These are phyloP conservation scores for Nixonia krombeini DNA, from an alignment of 1,140 invertebrate genomes.

Conservation along the genomic window DNA sequence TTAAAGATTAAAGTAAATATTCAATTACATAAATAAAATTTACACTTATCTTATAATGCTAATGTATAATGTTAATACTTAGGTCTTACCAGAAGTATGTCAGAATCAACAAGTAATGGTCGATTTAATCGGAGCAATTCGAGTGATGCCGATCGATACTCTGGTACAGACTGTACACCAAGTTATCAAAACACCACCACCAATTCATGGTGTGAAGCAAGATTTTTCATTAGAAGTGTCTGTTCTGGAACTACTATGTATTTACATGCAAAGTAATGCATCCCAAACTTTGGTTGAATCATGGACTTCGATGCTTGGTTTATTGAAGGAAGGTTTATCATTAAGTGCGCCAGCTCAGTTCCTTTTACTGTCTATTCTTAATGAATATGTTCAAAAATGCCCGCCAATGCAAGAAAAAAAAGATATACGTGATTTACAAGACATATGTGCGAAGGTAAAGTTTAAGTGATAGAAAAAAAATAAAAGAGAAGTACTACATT, in stretches of 20 bases:
- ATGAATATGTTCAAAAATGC: conserved; percentile 89
- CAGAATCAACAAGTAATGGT: conserved; percentile 84
- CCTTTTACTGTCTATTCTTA: conserved; percentile 83
- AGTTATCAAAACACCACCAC: conserved; percentile 84
- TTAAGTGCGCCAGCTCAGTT: conserved; percentile 86
- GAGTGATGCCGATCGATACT: conserved; percentile 88
- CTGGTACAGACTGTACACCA: conserved; percentile 88
- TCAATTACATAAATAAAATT: too few species aligned
- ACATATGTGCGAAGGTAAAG: conserved; percentile 78
- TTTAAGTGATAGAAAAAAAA: too few species aligned
- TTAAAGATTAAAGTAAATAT: too few species aligned
- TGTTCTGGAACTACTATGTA: conserved; percentile 76
- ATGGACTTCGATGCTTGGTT: conserved; percentile 83
- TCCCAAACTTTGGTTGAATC: conserved; percentile 82
- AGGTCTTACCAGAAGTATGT: conserved; percentile 78
- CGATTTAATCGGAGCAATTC: conserved; percentile 84
- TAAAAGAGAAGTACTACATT: background rate
- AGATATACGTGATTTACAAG: conserved; percentile 87
- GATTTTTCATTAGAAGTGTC: conserved; percentile 77
- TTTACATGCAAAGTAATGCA: conserved; percentile 81
- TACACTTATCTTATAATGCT: too few species aligned
- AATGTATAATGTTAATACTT: conserved; percentile 23
- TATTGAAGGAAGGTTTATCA: conserved; percentile 83
- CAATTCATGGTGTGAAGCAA: conserved; percentile 76
- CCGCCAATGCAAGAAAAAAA: conserved; percentile 85